These are phyloP conservation scores for Brachynemurus nebulosus DNA, from an alignment of 2,888 invertebrate species.

Conservation along the genomic window DNA sequence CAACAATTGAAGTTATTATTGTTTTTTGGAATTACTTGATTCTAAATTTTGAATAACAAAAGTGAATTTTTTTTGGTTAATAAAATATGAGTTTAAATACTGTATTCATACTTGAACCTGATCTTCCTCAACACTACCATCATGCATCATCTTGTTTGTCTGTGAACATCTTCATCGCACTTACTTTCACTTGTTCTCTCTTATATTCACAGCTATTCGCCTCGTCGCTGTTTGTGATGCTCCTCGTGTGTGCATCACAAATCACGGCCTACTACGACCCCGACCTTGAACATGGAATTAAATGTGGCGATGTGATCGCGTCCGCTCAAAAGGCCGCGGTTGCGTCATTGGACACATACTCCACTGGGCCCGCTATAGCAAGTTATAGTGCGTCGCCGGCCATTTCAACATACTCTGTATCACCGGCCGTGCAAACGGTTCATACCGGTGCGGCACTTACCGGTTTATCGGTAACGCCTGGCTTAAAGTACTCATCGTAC, in stretches of 20 bases:
- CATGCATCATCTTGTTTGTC: no score
- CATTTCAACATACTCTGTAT: slow-evolving; percentile 7
- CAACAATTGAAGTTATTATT: no score
- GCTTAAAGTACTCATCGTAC: slow-evolving; percentile 2
- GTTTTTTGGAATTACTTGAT: no score
- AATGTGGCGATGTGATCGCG: background rate
- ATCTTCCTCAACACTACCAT: no score
- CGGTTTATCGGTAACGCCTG: slow-evolving; percentile 28
- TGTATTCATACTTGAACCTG: no score
- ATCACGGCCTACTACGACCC: slow-evolving; percentile 3
- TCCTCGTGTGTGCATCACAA: background rate
- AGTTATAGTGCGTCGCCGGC: slow-evolving; percentile 15
- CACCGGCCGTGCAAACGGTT: slow-evolving; percentile 22
- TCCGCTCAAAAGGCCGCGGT: slow-evolving; percentile 8
- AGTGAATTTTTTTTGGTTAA: no score
- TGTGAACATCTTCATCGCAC: no score
- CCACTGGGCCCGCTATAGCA: slow-evolving; percentile 17
- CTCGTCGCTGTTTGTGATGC: background rate
- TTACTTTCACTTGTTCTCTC: no score
- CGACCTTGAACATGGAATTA: slow-evolving; percentile 1
- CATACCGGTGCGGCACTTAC: slow-evolving; percentile 28
- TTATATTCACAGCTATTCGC: background rate
- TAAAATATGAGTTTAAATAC: no score
- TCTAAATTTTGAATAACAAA: no score
- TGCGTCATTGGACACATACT: slow-evolving; percentile 16